Evolutionary conservation across 2,113 vertebrate species (phyloP), one percentile per base, ranked within the genome.

Genomic region (Rhinopomastus cyanomelas): DNA sequence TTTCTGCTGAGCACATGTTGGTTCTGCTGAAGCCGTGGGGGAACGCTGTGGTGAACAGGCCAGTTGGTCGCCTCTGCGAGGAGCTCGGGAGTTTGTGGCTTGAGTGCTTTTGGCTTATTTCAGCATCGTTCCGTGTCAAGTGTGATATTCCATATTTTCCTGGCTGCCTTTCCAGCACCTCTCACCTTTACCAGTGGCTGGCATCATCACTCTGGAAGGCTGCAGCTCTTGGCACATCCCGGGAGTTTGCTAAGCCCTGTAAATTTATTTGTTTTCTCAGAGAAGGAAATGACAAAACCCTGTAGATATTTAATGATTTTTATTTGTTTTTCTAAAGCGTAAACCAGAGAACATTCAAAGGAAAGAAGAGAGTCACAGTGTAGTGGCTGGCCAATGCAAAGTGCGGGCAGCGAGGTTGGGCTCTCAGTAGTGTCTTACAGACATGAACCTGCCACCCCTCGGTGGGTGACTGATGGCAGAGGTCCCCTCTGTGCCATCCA

Each of bases 121-220:
- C 66, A 17, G 8, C 23, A 12, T 39, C 52, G 84, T 42, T 29
- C 20, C 16, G 6, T 9, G 59, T 36, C 13, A 0, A 30, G 32
- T 27, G 60, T 15, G 78, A 56, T 75, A 5, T 44, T 86, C 51
- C 21, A 11, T 46, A 34, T 44, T 61, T 52, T 90, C 87, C 77
- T 80, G 84, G 80, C 89, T 86, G 77, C 68, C 73, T 92, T 59
- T 82, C 53, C 51, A 39, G 12, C 0, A 3, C 82, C 60, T 71
- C 80, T 79, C 89, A 73, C 90, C 87, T 83, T 78, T 79, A 48
- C 37, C 71, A 72, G 66, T 6, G 32, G 17, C 84, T 86, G 90
- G 51, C 55, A 37, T 37, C 71, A 29, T 6, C 36, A 26, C 34
- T 26, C 44, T 23, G 73, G 64, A 32, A 60, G 59, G 84, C 68